Base-by-base conservation (phyloP, 2,888 invertebrate genomes). In the Romanomermis culicivorax region DNA sequence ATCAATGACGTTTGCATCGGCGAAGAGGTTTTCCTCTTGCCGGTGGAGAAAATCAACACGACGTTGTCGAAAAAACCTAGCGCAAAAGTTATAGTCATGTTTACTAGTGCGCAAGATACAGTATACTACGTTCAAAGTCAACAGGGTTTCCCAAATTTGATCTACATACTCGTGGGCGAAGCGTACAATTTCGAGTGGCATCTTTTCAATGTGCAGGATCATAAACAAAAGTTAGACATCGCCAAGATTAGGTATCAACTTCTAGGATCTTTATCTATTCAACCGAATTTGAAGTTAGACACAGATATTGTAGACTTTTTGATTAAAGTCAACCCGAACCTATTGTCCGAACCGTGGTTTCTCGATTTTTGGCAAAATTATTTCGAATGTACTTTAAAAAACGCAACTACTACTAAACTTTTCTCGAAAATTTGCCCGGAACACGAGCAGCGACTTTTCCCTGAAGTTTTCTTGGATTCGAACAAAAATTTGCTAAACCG, bases 331-430 rank as follows among this genome's bases (percentile, higher is more conserved):
- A 65, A 64, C 24, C 66, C 66, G 2, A 56, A 64, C 3, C 61
- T 61, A 2, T 60, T 66, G 24, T 65, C 66, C 14, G 66, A 66
- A 55, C 56, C 60, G 11, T 66, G 65, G 65, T 66, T 59, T 51
- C 53, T 58, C 57, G 52, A 55, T 1, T 63, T 57, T 54, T 60
- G 61, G 52, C 61, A 63, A 54, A 57, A 59, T 14, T 55, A 57
- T 25, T 62, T 51, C 30, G 11, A 42, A 3, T 56, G 56, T 27
- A 14, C 48, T 25, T 2, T 56, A 29, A 14, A 20, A 2, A 26
- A 20, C 20, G 36, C 11, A n/a, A 11, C 17, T 7, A 23, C 23
- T 4, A 17, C n/a, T 7, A 20, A 11, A 7, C n/a, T n/a, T n/a
- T 36, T 7, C 11, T 27, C 25, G 11, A 25, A 64, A 14, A 60